Percentiles rank a stretch among this genome's conserved stretches.
phyloP scores from a whole-genome alignment of 1,140 invertebrate genomes.

The Papilio helenus region DNA sequence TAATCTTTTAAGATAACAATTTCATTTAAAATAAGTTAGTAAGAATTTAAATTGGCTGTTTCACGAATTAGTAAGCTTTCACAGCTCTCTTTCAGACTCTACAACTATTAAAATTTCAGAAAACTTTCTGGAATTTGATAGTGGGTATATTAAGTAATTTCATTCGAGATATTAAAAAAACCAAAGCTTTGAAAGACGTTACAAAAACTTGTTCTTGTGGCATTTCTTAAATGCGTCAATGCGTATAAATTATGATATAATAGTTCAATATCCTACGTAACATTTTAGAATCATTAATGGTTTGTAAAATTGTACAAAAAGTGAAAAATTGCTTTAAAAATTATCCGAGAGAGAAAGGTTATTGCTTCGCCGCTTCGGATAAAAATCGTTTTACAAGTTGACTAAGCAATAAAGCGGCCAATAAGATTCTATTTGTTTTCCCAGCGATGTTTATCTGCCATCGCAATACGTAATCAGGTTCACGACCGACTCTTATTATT shows the following conservation, averaged over 20 bases:
- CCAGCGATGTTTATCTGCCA: conserved; percentile 29
- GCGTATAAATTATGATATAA: no score
- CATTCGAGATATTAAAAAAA: no score
- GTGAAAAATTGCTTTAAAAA: neutral
- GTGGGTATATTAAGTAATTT: no score
- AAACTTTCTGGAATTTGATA: no score
- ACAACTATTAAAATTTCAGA: no score
- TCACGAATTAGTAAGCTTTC: neutral
- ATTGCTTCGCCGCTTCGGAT: conserved; percentile 8
- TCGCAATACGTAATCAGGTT: conserved; percentile 26
- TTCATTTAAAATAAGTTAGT: neutral
- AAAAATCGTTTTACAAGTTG: conserved; percentile 15
- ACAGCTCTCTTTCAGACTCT: neutral
- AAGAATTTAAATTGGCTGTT: neutral
- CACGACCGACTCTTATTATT: conserved; percentile 30
- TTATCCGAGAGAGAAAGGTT: neutral
- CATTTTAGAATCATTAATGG: neutral
- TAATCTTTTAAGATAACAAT: neutral
- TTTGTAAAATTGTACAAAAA: neutral
- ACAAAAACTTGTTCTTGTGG: no score
- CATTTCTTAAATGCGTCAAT: no score
- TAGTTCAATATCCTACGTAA: no score
- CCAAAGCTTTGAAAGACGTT: no score
- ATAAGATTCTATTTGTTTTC: conserved; percentile 36
- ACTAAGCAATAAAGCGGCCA: conserved; percentile 24